Evolutionary conservation across 2,797 vertebrate species (phyloP), one percentile per base, ranked within the genome.

Genomic region (Crenichthys baileyi): DNA sequence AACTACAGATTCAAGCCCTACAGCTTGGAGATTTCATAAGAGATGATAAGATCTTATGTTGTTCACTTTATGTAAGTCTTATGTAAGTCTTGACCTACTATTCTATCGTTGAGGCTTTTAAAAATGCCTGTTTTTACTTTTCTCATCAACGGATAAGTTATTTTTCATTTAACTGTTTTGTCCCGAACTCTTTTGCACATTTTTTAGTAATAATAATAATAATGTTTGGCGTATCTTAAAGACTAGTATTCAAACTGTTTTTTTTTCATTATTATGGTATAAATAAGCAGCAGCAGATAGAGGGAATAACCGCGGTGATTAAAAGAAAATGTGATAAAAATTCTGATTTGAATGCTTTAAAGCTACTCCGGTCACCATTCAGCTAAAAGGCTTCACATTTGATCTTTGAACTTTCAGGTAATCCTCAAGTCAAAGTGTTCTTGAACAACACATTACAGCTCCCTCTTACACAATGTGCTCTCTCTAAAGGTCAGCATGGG

Each of bases 381-480:
- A 80, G 41, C 39, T 24, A 15, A 1, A 77, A 63, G 4, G 63
- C 46, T n/a, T 58, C 55, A 56, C 41, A 26, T 58, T n/a, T 12
- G 20, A 67, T 39, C 70, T 68, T 55, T 71, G 0, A 53, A 70
- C 24, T 11, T 39, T 9, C 36, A 12, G 60, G 4, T 36, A 4
- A 36, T 36, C 36, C 36, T 36, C 36, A 36, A 36, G 70, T 76
- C 22, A 79, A 7, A 39, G 18, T 3, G 26, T 18, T 36, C 56
- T 44, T 41, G 22, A 67, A 63, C 29, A 81, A 81, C 31, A 72
- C 18, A 3, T 73, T 24, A 24, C 73, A 79, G 26, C n/a, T 29
- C 9, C 31, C 48, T 36, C 60, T 63, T 79, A 0, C 26, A 8
- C 24, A 77, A 83, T 22, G 2, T 11, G 50, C 31, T 74, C 48